phyloP scores from a whole-genome alignment of 2,113 vertebrate genomes.

The Furnarius figulus region DNA sequence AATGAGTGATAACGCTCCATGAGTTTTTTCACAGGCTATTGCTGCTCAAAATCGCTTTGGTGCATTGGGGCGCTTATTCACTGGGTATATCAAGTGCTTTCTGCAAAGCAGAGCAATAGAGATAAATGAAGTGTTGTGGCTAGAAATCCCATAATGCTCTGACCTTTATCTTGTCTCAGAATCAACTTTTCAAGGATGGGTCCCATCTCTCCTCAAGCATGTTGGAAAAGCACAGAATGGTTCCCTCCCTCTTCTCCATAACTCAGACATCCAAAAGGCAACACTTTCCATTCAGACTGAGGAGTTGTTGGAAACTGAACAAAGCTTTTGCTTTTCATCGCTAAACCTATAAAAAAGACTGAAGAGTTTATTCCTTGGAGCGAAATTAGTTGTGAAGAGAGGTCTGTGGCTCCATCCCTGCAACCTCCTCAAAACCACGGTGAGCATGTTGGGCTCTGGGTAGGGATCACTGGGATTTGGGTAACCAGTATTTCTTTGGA shows the following conservation, averaged over 20 bases:
- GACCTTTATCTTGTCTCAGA: background rate
- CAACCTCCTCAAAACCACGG: background rate
- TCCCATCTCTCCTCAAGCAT: background rate
- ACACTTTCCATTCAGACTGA: background rate
- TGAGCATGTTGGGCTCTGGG: background rate
- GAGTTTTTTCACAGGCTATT: background rate
- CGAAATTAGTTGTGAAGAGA: background rate
- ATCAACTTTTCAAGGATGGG: background rate
- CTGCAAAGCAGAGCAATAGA: background rate
- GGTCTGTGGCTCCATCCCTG: background rate
- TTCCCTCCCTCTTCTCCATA: background rate
- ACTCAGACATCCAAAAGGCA: background rate
- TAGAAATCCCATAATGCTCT: background rate
- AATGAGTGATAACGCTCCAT: background rate
- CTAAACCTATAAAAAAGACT: background rate
- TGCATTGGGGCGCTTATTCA: background rate
- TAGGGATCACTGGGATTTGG: background rate
- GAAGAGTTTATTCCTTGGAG: background rate
- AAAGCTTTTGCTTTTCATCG: background rate
- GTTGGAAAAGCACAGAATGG: accelerated
- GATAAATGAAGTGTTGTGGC: background rate
- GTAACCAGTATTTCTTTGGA: background rate
- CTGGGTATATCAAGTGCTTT: background rate
- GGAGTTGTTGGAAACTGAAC: background rate
- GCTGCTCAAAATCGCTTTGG: slow-evolving; percentile 31